Base-by-base conservation (phyloP, 1,140 invertebrate species). In the Megathymus violae region DNA sequence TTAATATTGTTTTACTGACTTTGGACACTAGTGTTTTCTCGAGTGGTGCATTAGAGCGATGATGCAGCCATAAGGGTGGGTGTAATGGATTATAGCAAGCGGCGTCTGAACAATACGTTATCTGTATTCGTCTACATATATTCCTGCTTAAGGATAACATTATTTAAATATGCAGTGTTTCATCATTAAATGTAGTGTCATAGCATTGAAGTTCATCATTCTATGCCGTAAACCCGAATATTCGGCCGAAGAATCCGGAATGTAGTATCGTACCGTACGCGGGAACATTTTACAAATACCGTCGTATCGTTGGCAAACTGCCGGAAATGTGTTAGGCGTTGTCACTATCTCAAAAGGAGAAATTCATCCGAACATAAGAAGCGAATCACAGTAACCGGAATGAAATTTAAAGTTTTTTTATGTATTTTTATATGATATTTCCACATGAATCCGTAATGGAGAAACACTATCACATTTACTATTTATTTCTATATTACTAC, bases 321-420 rank as follows among this genome's bases (percentile, higher is more conserved):
- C 48, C 48, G 48, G 31, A 15, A 40, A 15, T 52, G 36, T 52
- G 48, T 52, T 52, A 31, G 36, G 9, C 48, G 36, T 10, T 34
- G 48, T 4, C 48, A 31, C 15, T 10, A n/a, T 19, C 16, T 27
- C 11, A 5, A 22, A 3, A 22, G 19, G 2, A 22, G 5, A 22
- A 3, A 5, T 22, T 22, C 2, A 22, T 22, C 2, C 19, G 19
- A 5, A 22, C 5, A 22, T 22, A 22, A 22, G 5, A 5, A 22
- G 19, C 19, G 2, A 22, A 22, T 22, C 19, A 22, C 19, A 3
- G 5, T 22, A n/a, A n/a, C n/a, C n/a, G n/a, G n/a, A n/a, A n/a
- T n/a, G n/a, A n/a, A n/a, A n/a, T n/a, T n/a, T n/a, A n/a, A n/a
- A n/a, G n/a, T n/a, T n/a, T n/a, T n/a, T n/a, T n/a, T n/a, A n/a